These are phyloP conservation scores for Masnerella sp. DNA, from an alignment of 2,888 invertebrate genomes.

Conservation along the genomic window DNA sequence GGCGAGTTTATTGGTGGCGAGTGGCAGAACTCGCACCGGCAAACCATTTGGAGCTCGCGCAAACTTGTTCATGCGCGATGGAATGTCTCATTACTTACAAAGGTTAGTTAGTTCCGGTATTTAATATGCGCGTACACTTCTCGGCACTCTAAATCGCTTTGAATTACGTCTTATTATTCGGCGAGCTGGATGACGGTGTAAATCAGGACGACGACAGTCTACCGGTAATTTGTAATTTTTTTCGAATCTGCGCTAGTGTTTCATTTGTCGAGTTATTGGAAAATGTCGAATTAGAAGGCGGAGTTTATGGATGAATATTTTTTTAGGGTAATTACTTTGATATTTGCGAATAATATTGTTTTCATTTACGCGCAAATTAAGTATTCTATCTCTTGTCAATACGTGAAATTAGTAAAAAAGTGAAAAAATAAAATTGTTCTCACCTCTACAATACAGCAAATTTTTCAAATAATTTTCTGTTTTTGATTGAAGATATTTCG, in stretches of 20 bases:
- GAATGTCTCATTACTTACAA: slow-evolving; percentile 74
- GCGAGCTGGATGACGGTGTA: slow-evolving; percentile 12
- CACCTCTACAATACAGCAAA: too few species aligned
- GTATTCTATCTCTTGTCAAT: too few species aligned
- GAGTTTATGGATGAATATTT: too few species aligned
- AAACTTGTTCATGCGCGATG: slow-evolving; percentile 73
- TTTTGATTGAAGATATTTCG: too few species aligned
- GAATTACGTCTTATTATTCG: slow-evolving; percentile 48
- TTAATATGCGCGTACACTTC: slow-evolving; percentile 68
- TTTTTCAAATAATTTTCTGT: too few species aligned
- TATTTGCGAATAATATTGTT: too few species aligned
- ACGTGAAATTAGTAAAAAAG: too few species aligned
- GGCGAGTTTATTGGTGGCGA: slow-evolving; percentile 22
- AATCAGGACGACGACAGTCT: slow-evolving; percentile 2
- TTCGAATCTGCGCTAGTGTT: too few species aligned
- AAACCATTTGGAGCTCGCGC: slow-evolving; percentile 60
- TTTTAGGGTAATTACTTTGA: too few species aligned
- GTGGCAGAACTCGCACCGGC: slow-evolving; percentile 43
- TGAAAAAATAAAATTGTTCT: too few species aligned
- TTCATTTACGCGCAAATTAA: too few species aligned
- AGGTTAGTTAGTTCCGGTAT: slow-evolving; percentile 74
- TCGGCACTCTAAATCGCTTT: slow-evolving; percentile 48
- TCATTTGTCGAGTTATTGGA: not conserved
- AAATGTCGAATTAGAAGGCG: too few species aligned
- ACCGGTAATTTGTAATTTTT: slow-evolving; percentile 14